Evolutionary conservation across 2,888 invertebrate species (phyloP), one percentile per base, ranked within the genome.

Genomic region (Griposia aprilina): DNA sequence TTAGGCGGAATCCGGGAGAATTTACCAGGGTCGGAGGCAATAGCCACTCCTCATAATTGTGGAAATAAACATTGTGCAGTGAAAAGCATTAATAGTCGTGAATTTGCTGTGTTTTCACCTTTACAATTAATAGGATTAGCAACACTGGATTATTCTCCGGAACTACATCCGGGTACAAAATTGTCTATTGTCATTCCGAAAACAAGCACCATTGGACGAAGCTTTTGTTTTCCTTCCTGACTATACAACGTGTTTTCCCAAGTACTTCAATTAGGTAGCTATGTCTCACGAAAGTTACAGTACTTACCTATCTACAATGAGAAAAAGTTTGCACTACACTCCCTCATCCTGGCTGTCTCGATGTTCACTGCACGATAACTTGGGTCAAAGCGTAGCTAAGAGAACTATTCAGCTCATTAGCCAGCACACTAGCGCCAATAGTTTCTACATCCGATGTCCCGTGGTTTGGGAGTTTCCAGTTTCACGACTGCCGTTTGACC

Each of bases 321-420:
- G 20, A 60, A 76, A 62, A 62, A 62, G 30, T 52, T 76, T 17
- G 20, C 30, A 55, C 15, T 20, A 15, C 45, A 70, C 41, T 59
- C 23, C 15, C 20, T 59, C 36, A 17, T 55, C 15, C 30, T 2
- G 4, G 20, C 10, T 20, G 13, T 17, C 45, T 6, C 20, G 5
- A 72, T 62, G 11, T 55, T 74, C 73, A 41, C 23, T 52, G 52
- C 55, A 23, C 23, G 23, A 67, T 76, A 63, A 83, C 60, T 67
- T n/a, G 36, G 48, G 48, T 78, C 84, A 83, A 62, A 71, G 36
- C 60, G 50, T 60, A 57, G 8, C 71, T 72, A 59, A 30, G 71
- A 71, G 68, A 74, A 74, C 87, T 50, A 62, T 62, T 30, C n/a
- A 20, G 57, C 62, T 84, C 87, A 84, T 84, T 84, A 84, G 87